Base-by-base conservation (phyloP, 2,888 invertebrate genomes). In the Aphidoletes aphidimyza region DNA sequence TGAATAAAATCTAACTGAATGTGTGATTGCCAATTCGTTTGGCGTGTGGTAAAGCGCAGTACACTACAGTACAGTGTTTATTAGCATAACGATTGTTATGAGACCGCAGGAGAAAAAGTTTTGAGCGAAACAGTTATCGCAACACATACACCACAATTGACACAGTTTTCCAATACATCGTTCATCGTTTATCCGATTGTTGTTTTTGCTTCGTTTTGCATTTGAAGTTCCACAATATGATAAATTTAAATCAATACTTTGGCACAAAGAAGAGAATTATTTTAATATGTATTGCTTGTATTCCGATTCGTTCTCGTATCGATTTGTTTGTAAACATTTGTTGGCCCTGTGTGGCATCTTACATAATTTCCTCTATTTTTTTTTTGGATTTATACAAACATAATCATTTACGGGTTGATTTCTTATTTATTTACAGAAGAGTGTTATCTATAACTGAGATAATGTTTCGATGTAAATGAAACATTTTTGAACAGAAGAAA, bases 131-230 rank as follows among this genome's bases (percentile, higher is more conserved):
- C 5, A 81, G 81, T 22, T 81, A 37, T 81, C 39, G 39, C 37
- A 81, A 81, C 17, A 81, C 39, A 37, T 36, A 36, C 30, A 81
- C 11, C 2, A 37, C 3, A 81, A 81, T n/a, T 81, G 81, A 81
- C 81, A 81, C 30, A 81, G 37, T 81, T 81, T 37, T 81, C 37
- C 36, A 81, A 81, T 81, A 37, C 36, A 37, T 81, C 8, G n/a
- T 81, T 37, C 14, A 36, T 78, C 14, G 78, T 34, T 36, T 34
- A 14, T 36, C 36, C 36, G 2, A 26, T 36, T 17, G 36, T 78
- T 36, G 78, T n/a, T 81, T 1, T 81, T 81, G 19, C 0, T 37
- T 81, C n/a, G 30, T 37, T 78, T 34, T 34, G 78, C 14, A 36
- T 78, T 36, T 36, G 22, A 54, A 54, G 22, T 26, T 54, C 0